Percentiles rank a stretch among this genome's conserved stretches.
These are phyloP conservation scores for Magallana gigas DNA, from an alignment of 1,140 invertebrate species.

Conservation along the genomic window DNA sequence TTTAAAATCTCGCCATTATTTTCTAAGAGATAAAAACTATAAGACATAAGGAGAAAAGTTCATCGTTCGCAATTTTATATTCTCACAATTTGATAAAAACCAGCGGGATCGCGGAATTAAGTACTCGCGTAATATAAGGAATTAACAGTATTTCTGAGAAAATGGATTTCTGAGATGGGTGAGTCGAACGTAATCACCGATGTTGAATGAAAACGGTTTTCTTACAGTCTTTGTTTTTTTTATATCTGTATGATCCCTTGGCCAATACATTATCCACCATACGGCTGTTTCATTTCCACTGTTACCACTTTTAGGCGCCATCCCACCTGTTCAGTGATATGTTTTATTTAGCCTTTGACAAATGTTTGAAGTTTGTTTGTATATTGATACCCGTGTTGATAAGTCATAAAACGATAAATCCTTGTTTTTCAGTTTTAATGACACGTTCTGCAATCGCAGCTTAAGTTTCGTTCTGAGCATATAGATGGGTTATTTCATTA, in stretches of 20 bases:
- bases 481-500: constrained; percentile 37
- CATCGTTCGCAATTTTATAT: too few species aligned
- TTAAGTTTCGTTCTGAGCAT: constrained; percentile 41
- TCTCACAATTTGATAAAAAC: too few species aligned
- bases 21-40: too few species aligned
- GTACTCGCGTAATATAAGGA: too few species aligned
- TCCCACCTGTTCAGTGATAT: constrained; percentile 36
- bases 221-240: constrained; percentile 37
- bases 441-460: constrained; percentile 26
- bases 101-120: too few species aligned
- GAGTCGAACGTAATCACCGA: constrained; percentile 51
- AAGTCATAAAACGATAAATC: constrained; percentile 16
- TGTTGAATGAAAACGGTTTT: constrained; percentile 51
- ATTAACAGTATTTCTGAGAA: constrained; percentile 25
- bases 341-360: constrained; percentile 41
- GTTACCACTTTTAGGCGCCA: constrained; percentile 15
- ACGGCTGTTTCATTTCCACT: constrained; percentile 37
- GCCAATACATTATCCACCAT: constrained; percentile 53
- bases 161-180: constrained; percentile 52
- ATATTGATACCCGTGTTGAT: neutral
- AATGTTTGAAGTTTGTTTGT: constrained; percentile 22
- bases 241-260: constrained; percentile 17
- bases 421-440: neutral
- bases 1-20: too few species aligned
- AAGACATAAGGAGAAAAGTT: too few species aligned